Percentiles rank a stretch among this genome's conserved stretches.
phyloP scores from a whole-genome alignment of 2,888 invertebrate genomes.

The Drosophila paranaensis region DNA sequence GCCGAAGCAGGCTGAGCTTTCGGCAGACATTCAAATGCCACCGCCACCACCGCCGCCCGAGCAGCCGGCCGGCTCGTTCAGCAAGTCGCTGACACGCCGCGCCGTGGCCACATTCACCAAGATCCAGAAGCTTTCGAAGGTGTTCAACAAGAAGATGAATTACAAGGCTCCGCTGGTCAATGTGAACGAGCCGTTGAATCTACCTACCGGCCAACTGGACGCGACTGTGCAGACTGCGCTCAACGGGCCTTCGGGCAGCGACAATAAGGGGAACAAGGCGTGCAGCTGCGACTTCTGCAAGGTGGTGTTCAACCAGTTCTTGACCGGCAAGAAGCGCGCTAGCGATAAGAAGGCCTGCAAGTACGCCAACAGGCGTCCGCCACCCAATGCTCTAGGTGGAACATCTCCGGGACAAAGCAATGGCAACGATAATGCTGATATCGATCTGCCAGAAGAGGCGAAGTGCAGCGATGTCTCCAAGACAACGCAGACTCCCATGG shows the following conservation, averaged over 20 bases:
- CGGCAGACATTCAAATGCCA: background rate
- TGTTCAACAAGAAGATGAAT: conserved; percentile 44
- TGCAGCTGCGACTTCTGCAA: conserved; percentile 51
- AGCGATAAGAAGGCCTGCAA: conserved; percentile 24
- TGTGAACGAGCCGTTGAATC: background rate
- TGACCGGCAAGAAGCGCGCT: conserved; percentile 16
- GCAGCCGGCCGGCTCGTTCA: conserved; percentile 19
- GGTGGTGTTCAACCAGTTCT: conserved; percentile 29
- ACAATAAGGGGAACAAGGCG: background rate
- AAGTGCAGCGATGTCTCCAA: conserved; percentile 4
- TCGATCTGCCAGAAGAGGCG: background rate
- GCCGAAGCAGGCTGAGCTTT: background rate
- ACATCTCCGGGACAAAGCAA: conserved; percentile 1
- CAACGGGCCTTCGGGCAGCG: background rate
- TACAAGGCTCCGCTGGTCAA: conserved; percentile 10
- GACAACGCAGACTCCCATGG: background rate
- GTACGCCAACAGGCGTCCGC: background rate
- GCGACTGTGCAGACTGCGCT: background rate
- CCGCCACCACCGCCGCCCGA: background rate
- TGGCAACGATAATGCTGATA: background rate
- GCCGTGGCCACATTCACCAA: conserved; percentile 47
- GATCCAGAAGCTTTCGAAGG: conserved; percentile 46
- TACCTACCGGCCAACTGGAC: background rate
- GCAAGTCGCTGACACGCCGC: conserved; percentile 31
- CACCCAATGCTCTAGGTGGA: background rate